Conservation (phyloP, 2,888 invertebrate species). For the Andrena dorsata region DNA sequence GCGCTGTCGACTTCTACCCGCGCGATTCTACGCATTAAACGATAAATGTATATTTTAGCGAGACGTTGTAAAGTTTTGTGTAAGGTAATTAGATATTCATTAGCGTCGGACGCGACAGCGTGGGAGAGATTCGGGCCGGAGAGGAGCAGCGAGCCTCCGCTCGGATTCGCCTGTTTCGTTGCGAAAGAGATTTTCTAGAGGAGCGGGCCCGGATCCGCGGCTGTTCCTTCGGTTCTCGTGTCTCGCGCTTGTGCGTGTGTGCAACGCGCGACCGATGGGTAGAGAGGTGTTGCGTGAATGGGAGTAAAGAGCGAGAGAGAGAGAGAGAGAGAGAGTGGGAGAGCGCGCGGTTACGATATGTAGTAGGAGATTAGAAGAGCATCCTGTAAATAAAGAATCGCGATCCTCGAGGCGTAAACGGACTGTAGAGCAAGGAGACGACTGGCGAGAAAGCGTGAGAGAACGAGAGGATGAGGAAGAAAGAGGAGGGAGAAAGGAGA, state of each 20-base stretch:
- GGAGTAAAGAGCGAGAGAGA: not conserved
- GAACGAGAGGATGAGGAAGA: constrained; percentile 24
- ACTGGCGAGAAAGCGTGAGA: constrained; percentile 43
- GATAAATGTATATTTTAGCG: constrained; percentile 67
- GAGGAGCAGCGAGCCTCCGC: not conserved
- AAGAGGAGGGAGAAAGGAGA: constrained; percentile 39
- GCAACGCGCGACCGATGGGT: constrained; percentile 25
- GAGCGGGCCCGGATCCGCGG: not conserved
- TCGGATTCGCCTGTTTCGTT: not conserved
- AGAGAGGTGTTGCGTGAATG: constrained; percentile 12
- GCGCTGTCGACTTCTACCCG: constrained; percentile 48
- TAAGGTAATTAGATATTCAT: constrained; percentile 62
- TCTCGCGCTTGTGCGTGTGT: constrained; percentile 35
- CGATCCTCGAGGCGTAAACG: constrained; percentile 40
- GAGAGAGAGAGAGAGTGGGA: constrained; percentile 10
- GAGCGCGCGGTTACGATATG: constrained; percentile 13
- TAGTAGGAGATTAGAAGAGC: constrained; percentile 23
- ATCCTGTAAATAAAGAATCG: constrained; percentile 59
- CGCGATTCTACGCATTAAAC: constrained; percentile 54
- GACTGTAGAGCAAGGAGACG: constrained; percentile 58
- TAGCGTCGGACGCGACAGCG: constrained; percentile 49
- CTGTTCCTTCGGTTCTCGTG: constrained; percentile 22
- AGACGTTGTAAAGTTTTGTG: constrained; percentile 64
- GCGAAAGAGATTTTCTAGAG: not conserved
- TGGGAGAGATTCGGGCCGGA: constrained; percentile 24